Conservation (phyloP, 1,140 invertebrate genomes). For the Plodia interpunctella region DNA sequence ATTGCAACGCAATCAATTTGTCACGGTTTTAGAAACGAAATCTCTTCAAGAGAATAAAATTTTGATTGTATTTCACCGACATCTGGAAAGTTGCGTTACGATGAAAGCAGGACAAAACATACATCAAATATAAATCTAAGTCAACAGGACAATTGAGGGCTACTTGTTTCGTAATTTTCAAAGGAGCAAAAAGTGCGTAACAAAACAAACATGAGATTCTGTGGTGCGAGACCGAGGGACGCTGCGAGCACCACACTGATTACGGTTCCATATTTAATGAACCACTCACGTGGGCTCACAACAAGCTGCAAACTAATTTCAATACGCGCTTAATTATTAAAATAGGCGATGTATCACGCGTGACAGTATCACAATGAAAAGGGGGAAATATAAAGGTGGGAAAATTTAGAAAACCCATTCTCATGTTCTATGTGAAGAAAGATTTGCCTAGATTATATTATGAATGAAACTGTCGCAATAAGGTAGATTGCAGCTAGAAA, state of each 20-base stretch:
- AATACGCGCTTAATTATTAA: slow-evolving; percentile 59
- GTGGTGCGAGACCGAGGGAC: slow-evolving; percentile 38
- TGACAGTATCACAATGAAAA: slow-evolving; percentile 18
- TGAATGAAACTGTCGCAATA: slow-evolving; percentile 12
- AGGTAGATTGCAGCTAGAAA: slow-evolving; percentile 49
- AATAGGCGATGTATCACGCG: slow-evolving; percentile 24
- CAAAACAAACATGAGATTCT: slow-evolving; percentile 15
- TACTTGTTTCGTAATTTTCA: not conserved
- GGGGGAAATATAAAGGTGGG: slow-evolving; percentile 14
- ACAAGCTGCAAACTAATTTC: slow-evolving; percentile 63
- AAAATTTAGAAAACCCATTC: slow-evolving; percentile 25
- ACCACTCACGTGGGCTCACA: slow-evolving; percentile 53
- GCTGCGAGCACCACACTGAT: slow-evolving; percentile 58
- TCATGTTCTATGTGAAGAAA: slow-evolving; percentile 21
- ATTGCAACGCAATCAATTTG: slow-evolving; percentile 3
- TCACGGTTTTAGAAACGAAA: slow-evolving; percentile 7
- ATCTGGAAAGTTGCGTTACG: not conserved
- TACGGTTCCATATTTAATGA: slow-evolving; percentile 72
- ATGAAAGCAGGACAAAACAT: not conserved
- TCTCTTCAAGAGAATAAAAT: not conserved
- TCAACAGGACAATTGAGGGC: not conserved
- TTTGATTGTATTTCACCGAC: not conserved
- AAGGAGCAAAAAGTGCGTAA: slow-evolving; percentile 8
- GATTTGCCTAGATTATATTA: slow-evolving; percentile 1
- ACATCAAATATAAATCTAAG: slow-evolving; percentile 4